Evolutionary conservation across 2,797 vertebrate genomes (phyloP).

Genomic region (Propithecus deckenii): DNA sequence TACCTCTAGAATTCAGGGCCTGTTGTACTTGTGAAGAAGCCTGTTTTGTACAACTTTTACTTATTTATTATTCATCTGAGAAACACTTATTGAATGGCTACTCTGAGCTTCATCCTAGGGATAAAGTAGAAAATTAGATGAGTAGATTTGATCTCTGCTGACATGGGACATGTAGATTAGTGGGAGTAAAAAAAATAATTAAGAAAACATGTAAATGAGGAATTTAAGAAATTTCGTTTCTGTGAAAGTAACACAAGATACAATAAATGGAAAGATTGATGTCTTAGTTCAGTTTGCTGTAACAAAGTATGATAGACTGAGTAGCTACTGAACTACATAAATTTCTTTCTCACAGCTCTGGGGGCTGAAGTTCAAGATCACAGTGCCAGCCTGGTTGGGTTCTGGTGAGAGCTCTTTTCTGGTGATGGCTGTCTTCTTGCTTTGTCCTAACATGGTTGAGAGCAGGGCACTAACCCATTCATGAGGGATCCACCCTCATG

Average conservation of each 20-base stretch:
- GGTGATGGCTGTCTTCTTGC: background rate
- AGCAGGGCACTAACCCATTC: background rate
- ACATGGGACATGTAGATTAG: background rate
- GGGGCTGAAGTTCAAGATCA: background rate
- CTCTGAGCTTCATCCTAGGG: background rate
- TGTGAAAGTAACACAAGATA: background rate
- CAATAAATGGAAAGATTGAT: background rate
- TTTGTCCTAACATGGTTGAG: background rate
- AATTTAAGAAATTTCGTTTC: background rate
- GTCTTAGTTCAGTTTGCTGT: background rate
- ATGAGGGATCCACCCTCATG: no score
- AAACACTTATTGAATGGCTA: background rate
- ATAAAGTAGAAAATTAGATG: background rate
- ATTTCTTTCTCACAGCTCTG: background rate
- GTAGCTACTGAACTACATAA: no score
- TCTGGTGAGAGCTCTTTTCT: background rate
- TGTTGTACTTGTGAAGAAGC: background rate
- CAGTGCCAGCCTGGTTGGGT: background rate
- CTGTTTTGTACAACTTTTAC: slow-evolving; percentile 21
- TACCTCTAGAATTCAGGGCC: background rate
- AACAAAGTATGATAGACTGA: background rate
- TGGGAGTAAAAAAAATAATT: background rate
- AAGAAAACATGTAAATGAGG: background rate
- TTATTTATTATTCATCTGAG: background rate
- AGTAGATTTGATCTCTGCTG: slow-evolving; percentile 12